Conservation (phyloP, 1,140 invertebrate genomes). For the Magallana angulata region DNA sequence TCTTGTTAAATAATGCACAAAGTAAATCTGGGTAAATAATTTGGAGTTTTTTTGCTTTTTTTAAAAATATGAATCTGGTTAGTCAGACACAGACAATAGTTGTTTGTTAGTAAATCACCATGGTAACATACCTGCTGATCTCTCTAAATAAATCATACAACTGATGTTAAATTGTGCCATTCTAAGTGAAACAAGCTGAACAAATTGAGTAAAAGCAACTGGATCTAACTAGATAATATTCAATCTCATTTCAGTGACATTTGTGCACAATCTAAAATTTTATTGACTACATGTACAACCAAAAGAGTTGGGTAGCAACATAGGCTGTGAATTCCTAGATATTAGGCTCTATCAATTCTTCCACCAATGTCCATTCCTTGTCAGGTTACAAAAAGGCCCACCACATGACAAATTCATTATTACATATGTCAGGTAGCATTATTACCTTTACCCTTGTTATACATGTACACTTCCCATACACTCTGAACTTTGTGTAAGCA, state of each 20-base stretch:
- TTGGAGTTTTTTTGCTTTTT: too few species aligned
- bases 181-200: constrained; percentile 22
- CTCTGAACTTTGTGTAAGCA: background rate
- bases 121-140: constrained; percentile 27
- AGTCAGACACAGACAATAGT: background rate
- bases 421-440: background rate
- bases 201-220: background rate
- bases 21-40: too few species aligned
- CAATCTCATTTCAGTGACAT: background rate
- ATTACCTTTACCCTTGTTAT: background rate
- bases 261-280: background rate
- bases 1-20: too few species aligned
- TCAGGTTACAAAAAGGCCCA: background rate
- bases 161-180: constrained; percentile 33
- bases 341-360: background rate
- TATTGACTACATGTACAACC: background rate
- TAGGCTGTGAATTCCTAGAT: background rate
- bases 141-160: constrained; percentile 35
- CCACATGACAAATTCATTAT: background rate
- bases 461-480: background rate
- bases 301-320: background rate
- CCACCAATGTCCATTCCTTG: background rate
- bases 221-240: background rate
- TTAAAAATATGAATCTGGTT: too few species aligned
- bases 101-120: constrained; percentile 13